phyloP scores from a whole-genome alignment of 2,113 vertebrate genomes.

The Etheostoma spectabile region DNA sequence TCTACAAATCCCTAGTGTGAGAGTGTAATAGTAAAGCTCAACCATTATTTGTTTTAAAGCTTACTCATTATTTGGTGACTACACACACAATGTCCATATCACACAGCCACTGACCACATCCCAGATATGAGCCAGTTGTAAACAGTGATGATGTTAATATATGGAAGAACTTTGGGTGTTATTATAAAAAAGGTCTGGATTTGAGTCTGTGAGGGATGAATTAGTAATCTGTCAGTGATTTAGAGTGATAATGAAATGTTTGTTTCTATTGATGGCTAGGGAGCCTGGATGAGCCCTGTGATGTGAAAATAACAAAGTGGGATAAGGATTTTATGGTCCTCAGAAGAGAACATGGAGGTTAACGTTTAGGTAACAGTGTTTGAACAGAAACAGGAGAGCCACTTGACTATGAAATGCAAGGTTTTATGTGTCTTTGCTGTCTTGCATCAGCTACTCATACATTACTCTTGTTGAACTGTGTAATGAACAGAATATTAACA shows the following conservation, averaged over 20 bases:
- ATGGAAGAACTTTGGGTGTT: slow-evolving; percentile 30
- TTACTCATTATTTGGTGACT: slow-evolving; percentile 67
- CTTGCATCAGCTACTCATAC: slow-evolving; percentile 9
- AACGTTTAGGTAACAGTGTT: slow-evolving; percentile 44
- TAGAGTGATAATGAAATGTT: slow-evolving; percentile 53
- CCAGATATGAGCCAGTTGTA: slow-evolving; percentile 31
- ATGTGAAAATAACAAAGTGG: slow-evolving; percentile 49
- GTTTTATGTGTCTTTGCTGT: slow-evolving; percentile 26
- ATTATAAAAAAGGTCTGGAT: slow-evolving; percentile 29
- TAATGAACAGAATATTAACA: background rate
- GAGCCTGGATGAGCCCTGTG: slow-evolving; percentile 10
- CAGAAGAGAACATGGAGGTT: slow-evolving; percentile 47
- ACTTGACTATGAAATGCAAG: slow-evolving; percentile 37
- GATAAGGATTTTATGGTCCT: slow-evolving; percentile 53
- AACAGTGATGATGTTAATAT: slow-evolving; percentile 47
- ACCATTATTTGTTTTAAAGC: slow-evolving; percentile 77
- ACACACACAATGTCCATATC: slow-evolving; percentile 59
- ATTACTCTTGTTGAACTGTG: slow-evolving; percentile 1
- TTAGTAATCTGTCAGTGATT: slow-evolving; percentile 53
- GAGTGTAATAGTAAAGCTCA: slow-evolving; percentile 79
- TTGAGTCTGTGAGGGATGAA: slow-evolving; percentile 20
- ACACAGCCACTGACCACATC: slow-evolving; percentile 75
- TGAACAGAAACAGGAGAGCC: slow-evolving; percentile 42
- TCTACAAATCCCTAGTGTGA: slow-evolving; percentile 68
- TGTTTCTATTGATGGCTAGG: slow-evolving; percentile 28